Percentiles rank a stretch among this genome's conserved stretches.
These are phyloP conservation scores for Heteronetta atricapilla DNA, from an alignment of 2,113 vertebrate genomes.

Conservation along the genomic window DNA sequence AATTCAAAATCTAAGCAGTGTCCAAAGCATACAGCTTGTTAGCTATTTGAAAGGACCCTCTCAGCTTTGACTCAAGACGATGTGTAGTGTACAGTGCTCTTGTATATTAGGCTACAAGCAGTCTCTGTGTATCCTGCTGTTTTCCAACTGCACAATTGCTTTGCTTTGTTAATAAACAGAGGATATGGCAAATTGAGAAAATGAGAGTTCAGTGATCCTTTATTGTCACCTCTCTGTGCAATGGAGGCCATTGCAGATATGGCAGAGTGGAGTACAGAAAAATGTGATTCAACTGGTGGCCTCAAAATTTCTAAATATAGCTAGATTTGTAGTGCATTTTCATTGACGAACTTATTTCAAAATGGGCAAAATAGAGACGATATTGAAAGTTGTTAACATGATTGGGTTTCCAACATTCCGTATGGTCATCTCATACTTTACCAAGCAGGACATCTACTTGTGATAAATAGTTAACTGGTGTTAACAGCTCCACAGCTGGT, in stretches of 20 bases:
- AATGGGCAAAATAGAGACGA: background rate
- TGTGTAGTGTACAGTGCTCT: background rate
- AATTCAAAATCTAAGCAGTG: background rate
- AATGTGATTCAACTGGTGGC: background rate
- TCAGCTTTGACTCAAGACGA: too few relatives aligned
- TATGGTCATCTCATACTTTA: background rate
- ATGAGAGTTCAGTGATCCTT: background rate
- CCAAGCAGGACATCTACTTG: background rate
- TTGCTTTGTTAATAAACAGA: background rate
- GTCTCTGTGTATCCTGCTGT: background rate
- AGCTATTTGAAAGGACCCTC: background rate
- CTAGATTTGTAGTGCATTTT: background rate
- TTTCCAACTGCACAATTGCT: background rate
- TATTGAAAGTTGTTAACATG: background rate
- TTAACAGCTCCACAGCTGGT: background rate
- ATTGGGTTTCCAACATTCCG: background rate
- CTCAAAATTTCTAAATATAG: background rate
- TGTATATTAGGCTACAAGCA: background rate
- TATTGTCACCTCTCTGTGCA: background rate
- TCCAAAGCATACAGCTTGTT: background rate
- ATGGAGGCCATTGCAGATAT: background rate
- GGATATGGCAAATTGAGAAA: background rate
- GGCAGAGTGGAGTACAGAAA: background rate
- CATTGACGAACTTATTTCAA: background rate
- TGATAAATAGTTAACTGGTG: background rate